Evolutionary conservation across 1,140 invertebrate genomes (phyloP), one percentile per base, ranked within the genome.

Genomic region (Sinonovacula constricta): DNA sequence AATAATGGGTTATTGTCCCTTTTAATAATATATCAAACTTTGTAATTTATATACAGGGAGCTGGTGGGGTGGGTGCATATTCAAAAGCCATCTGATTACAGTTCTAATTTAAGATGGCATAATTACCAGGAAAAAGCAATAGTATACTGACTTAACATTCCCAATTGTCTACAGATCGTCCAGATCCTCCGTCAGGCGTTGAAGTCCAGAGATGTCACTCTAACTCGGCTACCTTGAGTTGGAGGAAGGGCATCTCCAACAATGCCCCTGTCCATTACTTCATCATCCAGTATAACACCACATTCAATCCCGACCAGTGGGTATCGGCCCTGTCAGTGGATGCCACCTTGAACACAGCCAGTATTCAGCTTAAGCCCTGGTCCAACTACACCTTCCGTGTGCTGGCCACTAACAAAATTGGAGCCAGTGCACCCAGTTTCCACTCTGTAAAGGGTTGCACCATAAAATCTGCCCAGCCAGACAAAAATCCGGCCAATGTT

Each of bases 351-450:
- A 88, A 78, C 34, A 82, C 59, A 26, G 82, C 80, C 12, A 79
- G 65, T 2, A 56, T 88, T 12, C 56, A 39, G 2, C 65, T 89
- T 10, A 72, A 81, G 10, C 97, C 97, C 0, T 98, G 96, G 95
- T 94, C 96, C 0, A 99, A 99, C 91, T 99, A 99, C 87, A 99
- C 97, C 0, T 99, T 98, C 93, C 93, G 97, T 53, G 96, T 99
- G 0, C 93, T 97, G 54, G 97, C 98, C 0, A 94, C 94, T 87
- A 99, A 99, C 91, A 97, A 97, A 91, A 97, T 99, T 84, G 98
- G 98, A 0, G 69, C 75, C 26, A 89, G 88, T 82, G 80, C 84
- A 14, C 85, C 87, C 1, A 89, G 88, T 69, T 76, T 75, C 36
- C 86, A 81, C n/a, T 84, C 86, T 10, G 28, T 15, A 2, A 81